Conservation (phyloP, 2,888 invertebrate species). For the Lasioglossum figueresi region DNA sequence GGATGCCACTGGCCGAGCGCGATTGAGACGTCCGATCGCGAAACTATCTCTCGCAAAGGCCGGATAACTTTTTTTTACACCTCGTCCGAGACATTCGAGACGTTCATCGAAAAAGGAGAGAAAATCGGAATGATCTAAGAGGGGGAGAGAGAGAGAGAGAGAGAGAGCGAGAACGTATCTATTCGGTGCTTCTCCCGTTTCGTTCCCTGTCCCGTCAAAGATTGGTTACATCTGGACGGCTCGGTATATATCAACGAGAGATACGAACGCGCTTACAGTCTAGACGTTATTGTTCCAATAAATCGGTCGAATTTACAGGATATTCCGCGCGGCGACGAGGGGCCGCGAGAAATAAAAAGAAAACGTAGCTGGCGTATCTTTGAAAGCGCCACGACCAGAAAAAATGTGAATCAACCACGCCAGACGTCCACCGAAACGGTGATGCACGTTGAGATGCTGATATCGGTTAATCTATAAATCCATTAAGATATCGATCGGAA, state of each 20-base stretch:
- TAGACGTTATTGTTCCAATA: constrained; percentile 53
- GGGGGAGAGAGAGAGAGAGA: neutral
- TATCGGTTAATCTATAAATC: neutral
- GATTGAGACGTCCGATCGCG: constrained; percentile 34
- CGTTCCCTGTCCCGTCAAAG: constrained; percentile 35
- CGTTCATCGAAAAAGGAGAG: neutral
- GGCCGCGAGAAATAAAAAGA: constrained; percentile 9
- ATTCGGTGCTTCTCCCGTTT: constrained; percentile 14
- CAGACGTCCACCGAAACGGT: neutral
- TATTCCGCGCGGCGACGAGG: constrained; percentile 4
- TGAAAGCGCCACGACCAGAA: neutral
- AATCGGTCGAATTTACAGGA: constrained; percentile 49
- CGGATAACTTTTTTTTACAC: neutral
- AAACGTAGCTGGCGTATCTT: constrained; percentile 25
- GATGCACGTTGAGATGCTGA: neutral
- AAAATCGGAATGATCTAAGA: neutral
- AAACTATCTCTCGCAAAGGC: neutral
- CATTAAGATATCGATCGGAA: neutral
- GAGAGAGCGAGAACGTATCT: neutral
- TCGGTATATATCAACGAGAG: constrained; percentile 26
- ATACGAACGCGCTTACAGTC: constrained; percentile 28
- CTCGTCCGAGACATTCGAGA: neutral
- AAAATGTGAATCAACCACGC: neutral
- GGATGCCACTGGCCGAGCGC: constrained; percentile 25
- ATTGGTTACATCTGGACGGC: constrained; percentile 46